These are phyloP conservation scores for Notoglanidium macrostoma DNA, from an alignment of 2,797 vertebrate species.

Conservation along the genomic window DNA sequence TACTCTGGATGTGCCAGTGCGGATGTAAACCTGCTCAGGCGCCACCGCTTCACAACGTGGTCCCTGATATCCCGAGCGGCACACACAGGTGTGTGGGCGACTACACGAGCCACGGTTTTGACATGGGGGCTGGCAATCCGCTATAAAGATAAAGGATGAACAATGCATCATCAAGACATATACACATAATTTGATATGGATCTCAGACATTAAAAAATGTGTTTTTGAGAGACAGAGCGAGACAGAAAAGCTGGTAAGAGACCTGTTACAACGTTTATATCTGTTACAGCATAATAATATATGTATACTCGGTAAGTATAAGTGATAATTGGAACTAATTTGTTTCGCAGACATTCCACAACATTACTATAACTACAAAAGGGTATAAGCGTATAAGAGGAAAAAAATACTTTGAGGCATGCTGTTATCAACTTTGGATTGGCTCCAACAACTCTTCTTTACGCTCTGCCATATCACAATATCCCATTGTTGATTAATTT, in stretches of 20 bases:
- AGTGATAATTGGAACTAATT: background rate
- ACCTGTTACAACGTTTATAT: background rate
- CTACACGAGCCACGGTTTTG: constrained; percentile 96
- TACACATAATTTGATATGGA: background rate
- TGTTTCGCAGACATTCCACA: background rate
- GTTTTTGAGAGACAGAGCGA: background rate
- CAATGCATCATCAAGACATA: background rate
- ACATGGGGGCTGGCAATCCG: constrained; percentile 92
- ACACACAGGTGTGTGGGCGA: constrained; percentile 90
- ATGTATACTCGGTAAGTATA: background rate
- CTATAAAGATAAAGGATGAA: constrained; percentile 70
- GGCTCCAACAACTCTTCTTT: no score
- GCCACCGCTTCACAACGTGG: constrained; percentile 85
- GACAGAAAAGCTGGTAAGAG: background rate
- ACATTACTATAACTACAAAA: background rate
- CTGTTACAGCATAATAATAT: background rate
- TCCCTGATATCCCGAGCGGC: constrained; percentile 91
- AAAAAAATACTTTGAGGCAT: background rate
- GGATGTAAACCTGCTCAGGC: constrained; percentile 91
- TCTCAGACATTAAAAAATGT: background rate
- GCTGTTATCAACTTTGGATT: background rate
- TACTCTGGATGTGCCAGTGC: constrained; percentile 64
- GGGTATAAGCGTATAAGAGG: no score
- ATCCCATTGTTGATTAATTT: background rate
- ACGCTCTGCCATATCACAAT: background rate